Evolutionary conservation across 2,113 vertebrate species (phyloP).

Genomic region (Syngnathoides biaculeatus): DNA sequence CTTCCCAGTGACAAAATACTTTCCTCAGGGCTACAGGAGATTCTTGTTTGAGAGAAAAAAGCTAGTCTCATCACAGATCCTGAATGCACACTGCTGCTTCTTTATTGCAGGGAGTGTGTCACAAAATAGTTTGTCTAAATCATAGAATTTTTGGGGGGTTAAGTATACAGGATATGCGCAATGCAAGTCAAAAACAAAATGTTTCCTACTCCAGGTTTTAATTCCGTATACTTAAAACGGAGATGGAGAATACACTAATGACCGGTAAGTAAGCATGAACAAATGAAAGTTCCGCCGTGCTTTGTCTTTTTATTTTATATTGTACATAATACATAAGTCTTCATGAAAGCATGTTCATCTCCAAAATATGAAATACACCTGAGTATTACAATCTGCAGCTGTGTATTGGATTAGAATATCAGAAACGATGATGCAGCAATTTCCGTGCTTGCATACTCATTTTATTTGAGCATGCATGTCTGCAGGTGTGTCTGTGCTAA

Average conservation of each 20-base stretch:
- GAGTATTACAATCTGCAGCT: no score
- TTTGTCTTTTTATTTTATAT: background rate
- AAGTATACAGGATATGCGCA: background rate
- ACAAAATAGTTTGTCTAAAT: background rate
- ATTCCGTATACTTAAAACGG: background rate
- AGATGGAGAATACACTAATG: background rate
- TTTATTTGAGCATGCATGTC: no score
- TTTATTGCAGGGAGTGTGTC: background rate
- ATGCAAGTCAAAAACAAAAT: background rate
- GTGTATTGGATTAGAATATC: no score
- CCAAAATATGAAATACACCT: background rate
- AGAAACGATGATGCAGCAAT: no score
- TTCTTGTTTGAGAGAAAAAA: background rate
- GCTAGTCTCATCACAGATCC: background rate
- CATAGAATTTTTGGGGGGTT: background rate
- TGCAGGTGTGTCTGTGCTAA: no score
- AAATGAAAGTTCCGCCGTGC: background rate
- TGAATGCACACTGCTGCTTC: background rate
- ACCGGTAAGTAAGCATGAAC: no score
- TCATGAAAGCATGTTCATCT: background rate
- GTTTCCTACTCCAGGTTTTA: background rate
- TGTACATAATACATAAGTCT: no score
- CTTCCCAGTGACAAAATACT: background rate
- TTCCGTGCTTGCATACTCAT: no score
- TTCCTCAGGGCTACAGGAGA: background rate